These are phyloP conservation scores for Lasioglossum oenotherae DNA, from an alignment of 2,888 invertebrate species.

Conservation along the genomic window DNA sequence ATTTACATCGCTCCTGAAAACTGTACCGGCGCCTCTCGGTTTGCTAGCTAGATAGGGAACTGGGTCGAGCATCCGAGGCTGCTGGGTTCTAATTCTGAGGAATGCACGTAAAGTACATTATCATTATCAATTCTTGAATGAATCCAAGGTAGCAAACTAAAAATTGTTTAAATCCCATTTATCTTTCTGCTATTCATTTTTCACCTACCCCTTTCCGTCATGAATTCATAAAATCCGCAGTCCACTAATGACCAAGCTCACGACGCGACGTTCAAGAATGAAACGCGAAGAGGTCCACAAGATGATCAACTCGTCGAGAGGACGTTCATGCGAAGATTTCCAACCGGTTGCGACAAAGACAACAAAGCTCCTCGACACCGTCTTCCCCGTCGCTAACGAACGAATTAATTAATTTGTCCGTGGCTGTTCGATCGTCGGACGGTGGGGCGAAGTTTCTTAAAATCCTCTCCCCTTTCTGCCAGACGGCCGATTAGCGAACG, in stretches of 20 bases:
- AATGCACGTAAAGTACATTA: neutral
- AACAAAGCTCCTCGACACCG: neutral
- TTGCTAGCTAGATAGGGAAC: neutral
- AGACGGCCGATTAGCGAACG: constrained; percentile 47
- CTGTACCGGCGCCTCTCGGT: neutral
- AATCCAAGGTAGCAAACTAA: too few relatives aligned
- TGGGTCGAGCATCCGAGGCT: neutral
- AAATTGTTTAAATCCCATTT: too few relatives aligned
- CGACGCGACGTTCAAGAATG: too few relatives aligned
- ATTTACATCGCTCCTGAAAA: neutral
- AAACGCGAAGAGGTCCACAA: too few relatives aligned
- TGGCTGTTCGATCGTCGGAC: constrained; percentile 13
- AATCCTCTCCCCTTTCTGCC: constrained; percentile 24
- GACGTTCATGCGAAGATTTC: neutral
- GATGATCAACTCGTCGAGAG: neutral
- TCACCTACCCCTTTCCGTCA: too few relatives aligned
- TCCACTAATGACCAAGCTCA: too few relatives aligned
- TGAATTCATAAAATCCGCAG: too few relatives aligned
- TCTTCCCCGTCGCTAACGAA: constrained; percentile 58
- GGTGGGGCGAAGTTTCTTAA: constrained; percentile 46
- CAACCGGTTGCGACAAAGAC: neutral
- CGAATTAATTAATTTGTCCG: constrained; percentile 72
- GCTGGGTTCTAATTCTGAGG: too few relatives aligned
- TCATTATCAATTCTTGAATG: too few relatives aligned
- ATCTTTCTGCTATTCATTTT: too few relatives aligned